These are phyloP conservation scores for Upupa epops DNA, from an alignment of 2,113 vertebrate genomes.

Conservation along the genomic window DNA sequence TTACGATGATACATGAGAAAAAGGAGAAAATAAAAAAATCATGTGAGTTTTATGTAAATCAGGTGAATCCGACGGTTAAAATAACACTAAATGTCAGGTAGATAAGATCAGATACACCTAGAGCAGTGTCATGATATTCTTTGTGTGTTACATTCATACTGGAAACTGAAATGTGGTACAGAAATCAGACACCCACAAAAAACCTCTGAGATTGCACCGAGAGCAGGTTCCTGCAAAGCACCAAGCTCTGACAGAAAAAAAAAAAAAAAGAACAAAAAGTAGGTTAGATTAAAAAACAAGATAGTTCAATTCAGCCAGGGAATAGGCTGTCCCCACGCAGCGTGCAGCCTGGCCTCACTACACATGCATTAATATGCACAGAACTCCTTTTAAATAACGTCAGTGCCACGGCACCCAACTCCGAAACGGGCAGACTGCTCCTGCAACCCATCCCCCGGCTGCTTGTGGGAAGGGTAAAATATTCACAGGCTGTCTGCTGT, in stretches of 20 bases:
- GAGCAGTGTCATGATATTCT: conserved; percentile 17
- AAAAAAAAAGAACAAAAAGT: neutral
- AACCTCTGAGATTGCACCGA: conserved; percentile 25
- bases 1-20: conserved; percentile 37
- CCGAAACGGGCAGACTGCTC: neutral
- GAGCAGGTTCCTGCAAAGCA: conserved; percentile 39
- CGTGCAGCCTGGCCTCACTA: neutral
- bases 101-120: conserved; percentile 53
- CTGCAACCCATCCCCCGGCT: neutral
- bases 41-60: conserved; percentile 60
- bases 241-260: neutral
- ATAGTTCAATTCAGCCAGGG: conserved; percentile 23
- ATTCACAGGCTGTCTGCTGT: neutral
- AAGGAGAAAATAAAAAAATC: neutral
- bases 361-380: neutral
- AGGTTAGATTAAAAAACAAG: conserved; percentile 67
- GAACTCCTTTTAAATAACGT: conserved; percentile 33
- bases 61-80: conserved; percentile 23
- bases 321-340: neutral
- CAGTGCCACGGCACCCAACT: neutral
- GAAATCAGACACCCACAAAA: conserved; percentile 30
- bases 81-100: conserved; percentile 45
- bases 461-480: neutral
- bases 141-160: conserved; percentile 4
- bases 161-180: conserved; percentile 43